Evolutionary conservation across 1,140 invertebrate genomes (phyloP), one percentile per base, ranked within the genome.

Genomic region (Vollenhovia emeryi): DNA sequence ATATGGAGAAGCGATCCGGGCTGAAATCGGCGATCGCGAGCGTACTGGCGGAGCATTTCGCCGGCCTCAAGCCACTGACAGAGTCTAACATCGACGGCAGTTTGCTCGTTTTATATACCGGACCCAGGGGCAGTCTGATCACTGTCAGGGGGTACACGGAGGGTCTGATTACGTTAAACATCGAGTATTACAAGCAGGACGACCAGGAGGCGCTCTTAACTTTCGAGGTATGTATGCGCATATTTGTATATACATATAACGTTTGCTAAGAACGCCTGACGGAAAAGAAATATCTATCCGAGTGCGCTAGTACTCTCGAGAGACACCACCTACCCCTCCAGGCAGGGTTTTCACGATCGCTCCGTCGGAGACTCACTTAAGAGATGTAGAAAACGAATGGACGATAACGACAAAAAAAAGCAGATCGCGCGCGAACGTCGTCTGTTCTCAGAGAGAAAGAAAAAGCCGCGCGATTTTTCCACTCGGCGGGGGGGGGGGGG

Each of bases 121-220:
- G 97, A 78, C 96, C 97, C 71, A 96, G 95, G 90, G 96, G 96
- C 50, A 96, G 96, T 71, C 95, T 97, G 3, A 95, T 97, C n/a
- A 97, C 96, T 18, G 95, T 97, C 18, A 95, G 97, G 93, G 96
- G 97, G 83, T 97, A 97, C 89, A 95, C 96, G 24, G 96, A 97
- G 90, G 97, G 97, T 50, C 93, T 97, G 52, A 95, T 98, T 59
- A 97, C 97, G 33, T 93, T 98, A 87, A 98, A 97, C 93, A 96
- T 98, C 92, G 97, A 98, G 93, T 98, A 97, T 95, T 98, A 96
- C 91, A 96, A 97, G 92, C 95, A 95, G 50, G 97, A 97, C 59
- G 96, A 96, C 79, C 97, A 97, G 89, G 96, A 97, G 86, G 96
- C 97, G 43, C 91, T 97, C 68, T 95, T 98, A 84, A 96, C 95